Conservation (phyloP, 2,888 invertebrate species). For the Eurois occulta region DNA sequence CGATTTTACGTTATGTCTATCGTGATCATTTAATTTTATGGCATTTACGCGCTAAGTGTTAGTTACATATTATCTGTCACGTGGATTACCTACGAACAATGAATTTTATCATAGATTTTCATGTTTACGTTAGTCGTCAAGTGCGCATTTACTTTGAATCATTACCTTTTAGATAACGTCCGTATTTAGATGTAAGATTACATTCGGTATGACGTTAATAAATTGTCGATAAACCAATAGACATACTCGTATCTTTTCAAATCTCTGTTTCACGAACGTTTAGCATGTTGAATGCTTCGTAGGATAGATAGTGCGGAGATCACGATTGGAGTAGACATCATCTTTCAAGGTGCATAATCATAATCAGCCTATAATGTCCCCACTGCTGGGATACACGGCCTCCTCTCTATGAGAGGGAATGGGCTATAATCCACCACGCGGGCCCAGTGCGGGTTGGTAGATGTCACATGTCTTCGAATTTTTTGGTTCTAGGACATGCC, state of each 20-base stretch:
- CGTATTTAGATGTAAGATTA: conserved; percentile 9
- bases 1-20: background rate
- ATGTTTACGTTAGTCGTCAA: background rate
- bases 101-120: background rate
- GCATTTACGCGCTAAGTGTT: conserved; percentile 3
- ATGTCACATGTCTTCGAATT: too few relatives aligned
- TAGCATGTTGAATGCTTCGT: background rate
- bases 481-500: too few relatives aligned
- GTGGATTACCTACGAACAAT: background rate
- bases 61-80: background rate
- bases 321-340: background rate
- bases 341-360: background rate
- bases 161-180: conserved; percentile 19
- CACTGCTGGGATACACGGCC: too few relatives aligned
- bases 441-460: too few relatives aligned
- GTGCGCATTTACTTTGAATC: background rate
- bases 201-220: background rate
- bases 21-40: conserved; percentile 39
- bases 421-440: too few relatives aligned
- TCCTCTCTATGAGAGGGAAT: too few relatives aligned
- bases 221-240: background rate
- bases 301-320: background rate
- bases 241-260: background rate
- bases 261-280: conserved; percentile 5
- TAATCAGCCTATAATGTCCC: too few relatives aligned